Percentiles rank a stretch among this genome's conserved stretches.
Conservation (phyloP, 2,888 invertebrate species). For the Lithophane leautieri region DNA sequence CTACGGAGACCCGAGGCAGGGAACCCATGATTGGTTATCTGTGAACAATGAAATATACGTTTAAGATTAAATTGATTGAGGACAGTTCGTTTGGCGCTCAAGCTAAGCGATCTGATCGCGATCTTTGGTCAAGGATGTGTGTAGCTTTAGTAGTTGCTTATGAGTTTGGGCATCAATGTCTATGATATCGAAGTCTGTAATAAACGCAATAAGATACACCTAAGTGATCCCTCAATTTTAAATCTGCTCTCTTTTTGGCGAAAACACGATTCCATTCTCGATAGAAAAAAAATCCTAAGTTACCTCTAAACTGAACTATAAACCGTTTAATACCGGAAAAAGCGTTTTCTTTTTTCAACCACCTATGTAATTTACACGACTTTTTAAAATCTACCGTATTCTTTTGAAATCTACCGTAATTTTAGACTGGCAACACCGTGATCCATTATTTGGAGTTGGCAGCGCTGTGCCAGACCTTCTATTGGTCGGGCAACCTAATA, state of each 20-base stretch:
- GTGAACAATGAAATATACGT: conserved; percentile 18
- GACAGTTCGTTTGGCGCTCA: neutral
- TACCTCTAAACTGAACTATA: too few relatives aligned
- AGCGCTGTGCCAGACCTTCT: too few relatives aligned
- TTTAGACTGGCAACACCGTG: too few relatives aligned
- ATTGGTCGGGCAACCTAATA: neutral
- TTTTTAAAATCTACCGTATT: too few relatives aligned
- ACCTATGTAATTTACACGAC: too few relatives aligned
- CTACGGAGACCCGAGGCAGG: conserved; percentile 93
- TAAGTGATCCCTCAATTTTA: neutral
- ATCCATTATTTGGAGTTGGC: too few relatives aligned
- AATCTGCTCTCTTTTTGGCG: neutral
- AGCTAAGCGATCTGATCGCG: neutral
- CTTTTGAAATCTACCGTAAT: too few relatives aligned
- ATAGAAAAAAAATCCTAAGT: too few relatives aligned
- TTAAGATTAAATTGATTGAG: too few relatives aligned
- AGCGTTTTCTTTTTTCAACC: too few relatives aligned
- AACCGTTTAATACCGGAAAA: too few relatives aligned
- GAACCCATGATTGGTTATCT: conserved; percentile 91
- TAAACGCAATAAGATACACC: neutral
- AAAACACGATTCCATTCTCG: too few relatives aligned
- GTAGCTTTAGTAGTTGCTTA: neutral
- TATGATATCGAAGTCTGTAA: neutral
- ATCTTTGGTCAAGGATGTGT: neutral
- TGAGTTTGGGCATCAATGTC: neutral